Evolutionary conservation across 2,797 vertebrate genomes (phyloP).

Genomic region (Alosa sapidissima): DNA sequence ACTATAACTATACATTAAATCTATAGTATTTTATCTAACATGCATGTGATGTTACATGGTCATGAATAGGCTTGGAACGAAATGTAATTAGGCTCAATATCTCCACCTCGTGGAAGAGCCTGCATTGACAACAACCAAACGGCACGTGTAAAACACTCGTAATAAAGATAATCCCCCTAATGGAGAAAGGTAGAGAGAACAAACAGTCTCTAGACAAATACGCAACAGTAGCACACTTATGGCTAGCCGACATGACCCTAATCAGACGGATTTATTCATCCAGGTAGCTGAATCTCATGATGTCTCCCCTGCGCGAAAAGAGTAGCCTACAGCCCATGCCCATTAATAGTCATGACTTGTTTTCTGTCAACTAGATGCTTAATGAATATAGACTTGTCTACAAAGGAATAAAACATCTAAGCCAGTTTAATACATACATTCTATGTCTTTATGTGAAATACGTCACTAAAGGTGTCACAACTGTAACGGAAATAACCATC

Average conservation of each 20-base stretch:
- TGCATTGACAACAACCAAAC: constrained; percentile 23
- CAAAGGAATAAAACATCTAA: neutral
- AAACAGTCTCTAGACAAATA: neutral
- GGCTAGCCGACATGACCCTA: neutral
- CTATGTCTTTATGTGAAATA: neutral
- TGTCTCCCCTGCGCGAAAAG: neutral
- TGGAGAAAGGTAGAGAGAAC: neutral
- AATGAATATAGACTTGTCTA: neutral
- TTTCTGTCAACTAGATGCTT: neutral
- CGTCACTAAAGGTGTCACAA: neutral
- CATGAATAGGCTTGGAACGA: neutral
- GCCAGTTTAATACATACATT: neutral
- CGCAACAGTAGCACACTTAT: neutral
- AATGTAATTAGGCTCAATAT: constrained; percentile 24
- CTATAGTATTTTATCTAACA: neutral
- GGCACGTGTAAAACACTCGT: neutral
- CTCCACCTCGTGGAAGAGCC: constrained; percentile 34
- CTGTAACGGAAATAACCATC: neutral
- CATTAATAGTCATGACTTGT: neutral
- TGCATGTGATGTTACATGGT: neutral
- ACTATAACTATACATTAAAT: neutral
- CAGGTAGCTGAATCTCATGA: neutral
- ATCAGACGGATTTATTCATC: neutral
- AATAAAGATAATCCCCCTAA: neutral
- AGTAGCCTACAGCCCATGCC: neutral